Evolutionary conservation across 2,797 vertebrate species (phyloP).

Genomic region (Cirrhinus mrigala): DNA sequence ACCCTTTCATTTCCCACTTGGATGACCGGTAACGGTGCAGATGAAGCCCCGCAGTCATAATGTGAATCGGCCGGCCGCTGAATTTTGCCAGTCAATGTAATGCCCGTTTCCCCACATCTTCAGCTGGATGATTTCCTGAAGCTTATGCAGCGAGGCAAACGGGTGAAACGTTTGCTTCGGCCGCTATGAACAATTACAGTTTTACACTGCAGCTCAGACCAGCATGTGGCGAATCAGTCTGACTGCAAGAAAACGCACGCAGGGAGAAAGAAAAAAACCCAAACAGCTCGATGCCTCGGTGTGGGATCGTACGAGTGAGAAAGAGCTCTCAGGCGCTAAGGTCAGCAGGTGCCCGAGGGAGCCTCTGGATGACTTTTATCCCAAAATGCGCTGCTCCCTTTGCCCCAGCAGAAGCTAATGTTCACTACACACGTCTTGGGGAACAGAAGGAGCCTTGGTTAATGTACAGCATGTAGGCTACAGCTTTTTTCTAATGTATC

Average conservation of each 20-base stretch:
- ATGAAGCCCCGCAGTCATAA: slow-evolving; percentile 17
- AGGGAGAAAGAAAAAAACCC: slow-evolving; percentile 13
- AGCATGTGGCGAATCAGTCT: background rate
- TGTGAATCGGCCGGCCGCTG: background rate
- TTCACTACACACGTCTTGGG: slow-evolving; percentile 25
- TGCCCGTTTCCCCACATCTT: background rate
- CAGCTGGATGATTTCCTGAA: slow-evolving; percentile 7
- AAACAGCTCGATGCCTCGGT: slow-evolving; percentile 55
- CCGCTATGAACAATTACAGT: background rate
- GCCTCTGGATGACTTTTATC: slow-evolving; percentile 50
- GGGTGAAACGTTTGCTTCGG: slow-evolving; percentile 8
- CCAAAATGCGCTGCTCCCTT: slow-evolving; percentile 36
- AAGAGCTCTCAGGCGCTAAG: slow-evolving; percentile 64
- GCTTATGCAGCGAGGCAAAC: slow-evolving; percentile 1
- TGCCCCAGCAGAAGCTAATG: slow-evolving; percentile 18
- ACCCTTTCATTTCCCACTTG: slow-evolving; percentile 69
- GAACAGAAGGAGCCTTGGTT: slow-evolving; percentile 7
- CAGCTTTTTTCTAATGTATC: background rate
- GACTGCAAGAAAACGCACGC: slow-evolving; percentile 11
- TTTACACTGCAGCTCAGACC: slow-evolving; percentile 27
- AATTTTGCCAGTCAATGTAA: background rate
- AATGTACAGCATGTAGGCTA: background rate
- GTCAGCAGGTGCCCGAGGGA: slow-evolving; percentile 64
- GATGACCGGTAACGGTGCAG: slow-evolving; percentile 68
- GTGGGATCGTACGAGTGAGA: slow-evolving; percentile 58